phyloP scores from a whole-genome alignment of 2,888 invertebrate species.

The Teleogryllus oceanicus region DNA sequence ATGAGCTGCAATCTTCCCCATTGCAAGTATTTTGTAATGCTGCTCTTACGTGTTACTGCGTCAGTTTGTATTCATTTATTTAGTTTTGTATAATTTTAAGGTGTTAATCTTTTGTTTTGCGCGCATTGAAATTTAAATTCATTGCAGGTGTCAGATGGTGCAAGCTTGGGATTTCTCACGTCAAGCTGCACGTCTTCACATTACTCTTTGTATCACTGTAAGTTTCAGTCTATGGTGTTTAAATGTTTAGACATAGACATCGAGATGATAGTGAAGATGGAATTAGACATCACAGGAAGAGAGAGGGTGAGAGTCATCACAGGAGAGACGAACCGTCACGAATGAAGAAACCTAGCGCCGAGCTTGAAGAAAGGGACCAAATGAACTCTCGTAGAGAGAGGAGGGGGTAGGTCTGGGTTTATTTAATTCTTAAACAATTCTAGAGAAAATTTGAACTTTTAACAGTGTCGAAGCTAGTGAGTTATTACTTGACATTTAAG shows the following conservation, averaged over 20 bases:
- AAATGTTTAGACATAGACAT: conserved; percentile 18
- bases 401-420: not conserved
- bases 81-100: not conserved
- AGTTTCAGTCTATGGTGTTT: conserved; percentile 18
- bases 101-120: not conserved
- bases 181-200: conserved; percentile 18
- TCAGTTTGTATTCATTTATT: not conserved
- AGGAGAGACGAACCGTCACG: not conserved
- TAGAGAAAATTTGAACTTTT: no score
- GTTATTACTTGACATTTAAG: no score
- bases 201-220: conserved; percentile 18
- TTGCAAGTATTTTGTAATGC: not conserved
- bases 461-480: no score
- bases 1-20: not conserved
- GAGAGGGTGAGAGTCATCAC: not conserved
- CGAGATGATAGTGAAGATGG: not conserved
- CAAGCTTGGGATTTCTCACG: conserved; percentile 1
- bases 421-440: no score
- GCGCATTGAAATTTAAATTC: not conserved
- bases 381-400: not conserved
- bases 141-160: conserved; percentile 18
- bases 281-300: not conserved
- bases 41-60: not conserved
- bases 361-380: not conserved
- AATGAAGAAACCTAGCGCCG: not conserved